phyloP scores from a whole-genome alignment of 2,888 invertebrate genomes.

The Cheilosia urbana region DNA sequence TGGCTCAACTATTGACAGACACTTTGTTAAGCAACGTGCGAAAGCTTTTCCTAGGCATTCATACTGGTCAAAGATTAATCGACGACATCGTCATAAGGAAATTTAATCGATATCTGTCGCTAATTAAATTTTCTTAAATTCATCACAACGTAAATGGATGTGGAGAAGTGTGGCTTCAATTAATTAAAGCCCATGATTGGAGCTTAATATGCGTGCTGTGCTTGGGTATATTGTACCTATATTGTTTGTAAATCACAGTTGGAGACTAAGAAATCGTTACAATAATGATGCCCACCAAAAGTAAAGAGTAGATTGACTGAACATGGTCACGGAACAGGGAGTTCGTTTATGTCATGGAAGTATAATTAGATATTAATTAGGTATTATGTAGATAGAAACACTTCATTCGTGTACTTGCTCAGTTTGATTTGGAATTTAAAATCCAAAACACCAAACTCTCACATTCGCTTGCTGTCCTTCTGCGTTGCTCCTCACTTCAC shows the following conservation, averaged over 20 bases:
- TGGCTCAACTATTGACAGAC: slow-evolving; percentile 20
- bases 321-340: too few relatives aligned
- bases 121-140: slow-evolving; percentile 50
- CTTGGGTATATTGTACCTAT: too few relatives aligned
- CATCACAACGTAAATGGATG: slow-evolving; percentile 35
- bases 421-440: too few relatives aligned
- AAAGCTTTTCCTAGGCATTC: slow-evolving; percentile 38
- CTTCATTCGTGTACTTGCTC: too few relatives aligned
- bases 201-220: slow-evolving; percentile 11
- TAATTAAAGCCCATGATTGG: slow-evolving; percentile 40
- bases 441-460: too few relatives aligned
- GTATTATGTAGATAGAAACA: too few relatives aligned
- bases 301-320: too few relatives aligned
- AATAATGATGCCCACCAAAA: background rate
- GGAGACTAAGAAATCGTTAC: slow-evolving; percentile 5
- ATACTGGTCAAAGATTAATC: slow-evolving; percentile 51
- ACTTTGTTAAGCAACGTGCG: slow-evolving; percentile 33
- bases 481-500: too few relatives aligned
- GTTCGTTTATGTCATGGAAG: too few relatives aligned
- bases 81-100: slow-evolving; percentile 33
- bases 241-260: slow-evolving; percentile 29
- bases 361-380: too few relatives aligned
- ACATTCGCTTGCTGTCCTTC: too few relatives aligned
- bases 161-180: slow-evolving; percentile 44
- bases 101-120: slow-evolving; percentile 62